Conservation (phyloP, 92 coral and sea anemone genomes). For the Porites cylindrica region DNA sequence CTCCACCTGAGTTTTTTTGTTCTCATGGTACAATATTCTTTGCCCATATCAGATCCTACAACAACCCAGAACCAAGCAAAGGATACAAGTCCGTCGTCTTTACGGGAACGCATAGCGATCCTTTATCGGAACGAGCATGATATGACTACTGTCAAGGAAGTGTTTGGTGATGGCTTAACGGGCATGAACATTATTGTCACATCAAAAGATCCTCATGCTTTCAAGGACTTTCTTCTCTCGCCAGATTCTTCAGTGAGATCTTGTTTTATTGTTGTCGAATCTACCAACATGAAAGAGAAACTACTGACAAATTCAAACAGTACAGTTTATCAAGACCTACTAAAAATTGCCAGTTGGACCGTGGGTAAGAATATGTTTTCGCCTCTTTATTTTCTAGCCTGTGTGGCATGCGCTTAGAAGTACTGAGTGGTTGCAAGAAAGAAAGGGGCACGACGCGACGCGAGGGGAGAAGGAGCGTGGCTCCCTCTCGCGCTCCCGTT, state of each 20-base stretch:
- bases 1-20: no score
- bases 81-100: neutral
- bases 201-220: neutral
- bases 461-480: no score
- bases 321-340: neutral
- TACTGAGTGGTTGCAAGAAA: no score
- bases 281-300: neutral
- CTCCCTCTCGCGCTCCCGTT: no score
- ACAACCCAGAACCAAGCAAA: no score
- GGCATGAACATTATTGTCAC: neutral
- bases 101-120: neutral
- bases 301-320: neutral
- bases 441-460: no score
- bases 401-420: no score
- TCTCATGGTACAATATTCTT: no score
- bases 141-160: neutral
- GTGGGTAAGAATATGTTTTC: conserved; percentile 25
- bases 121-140: conserved; percentile 9
- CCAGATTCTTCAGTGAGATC: neutral
- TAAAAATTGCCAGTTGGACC: neutral
- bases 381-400: no score
- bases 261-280: conserved; percentile 15
- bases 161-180: neutral
- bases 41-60: no score
- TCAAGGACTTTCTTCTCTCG: neutral